Conservation (phyloP, 2,888 invertebrate genomes). For the Thereva unica region DNA sequence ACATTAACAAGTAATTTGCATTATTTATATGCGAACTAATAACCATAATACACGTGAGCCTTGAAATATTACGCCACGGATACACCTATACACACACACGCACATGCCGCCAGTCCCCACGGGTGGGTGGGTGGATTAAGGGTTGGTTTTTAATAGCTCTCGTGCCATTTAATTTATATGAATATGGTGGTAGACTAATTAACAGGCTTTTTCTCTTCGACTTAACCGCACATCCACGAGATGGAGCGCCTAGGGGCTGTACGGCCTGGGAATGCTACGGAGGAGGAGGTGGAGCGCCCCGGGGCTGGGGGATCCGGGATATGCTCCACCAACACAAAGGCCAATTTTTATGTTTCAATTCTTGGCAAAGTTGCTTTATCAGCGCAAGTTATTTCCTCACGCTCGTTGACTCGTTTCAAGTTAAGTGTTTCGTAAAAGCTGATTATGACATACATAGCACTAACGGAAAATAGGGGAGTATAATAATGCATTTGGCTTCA, state of each 20-base stretch:
- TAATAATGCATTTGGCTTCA: constrained; percentile 38
- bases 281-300: too few relatives aligned
- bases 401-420: constrained; percentile 47
- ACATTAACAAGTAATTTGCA: constrained; percentile 40
- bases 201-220: constrained; percentile 30
- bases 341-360: constrained; percentile 41
- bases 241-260: neutral
- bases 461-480: constrained; percentile 26
- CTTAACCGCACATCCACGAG: constrained; percentile 20
- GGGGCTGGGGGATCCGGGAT: too few relatives aligned
- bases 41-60: constrained; percentile 30
- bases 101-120: neutral
- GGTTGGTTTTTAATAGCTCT: constrained; percentile 25
- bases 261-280: too few relatives aligned
- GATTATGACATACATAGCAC: constrained; percentile 44
- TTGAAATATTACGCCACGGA: constrained; percentile 14
- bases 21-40: constrained; percentile 39
- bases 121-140: neutral
- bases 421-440: constrained; percentile 48
- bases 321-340: constrained; percentile 30
- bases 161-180: constrained; percentile 32
- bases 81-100: neutral
- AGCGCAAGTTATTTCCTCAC: constrained; percentile 45
- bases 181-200: constrained; percentile 28
- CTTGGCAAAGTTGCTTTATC: constrained; percentile 39